Conservation (phyloP, 2,888 invertebrate species). For the Idaea straminata region DNA sequence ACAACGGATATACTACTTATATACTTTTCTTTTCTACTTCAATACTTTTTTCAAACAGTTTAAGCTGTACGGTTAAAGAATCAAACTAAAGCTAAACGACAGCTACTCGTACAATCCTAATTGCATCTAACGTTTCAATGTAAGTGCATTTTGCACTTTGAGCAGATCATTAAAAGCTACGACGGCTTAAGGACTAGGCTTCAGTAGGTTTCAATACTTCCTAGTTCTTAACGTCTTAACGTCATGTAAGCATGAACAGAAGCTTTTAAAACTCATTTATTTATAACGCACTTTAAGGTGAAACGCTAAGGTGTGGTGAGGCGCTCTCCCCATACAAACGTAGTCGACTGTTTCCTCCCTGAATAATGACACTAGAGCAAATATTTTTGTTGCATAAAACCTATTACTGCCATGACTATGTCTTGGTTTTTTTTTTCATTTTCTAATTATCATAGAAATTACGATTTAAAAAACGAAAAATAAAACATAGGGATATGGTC, state of each 20-base stretch:
- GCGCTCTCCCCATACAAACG: too few species aligned
- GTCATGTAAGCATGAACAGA: background rate
- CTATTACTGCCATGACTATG: too few species aligned
- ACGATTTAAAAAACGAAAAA: too few species aligned
- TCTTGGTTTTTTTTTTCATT: too few species aligned
- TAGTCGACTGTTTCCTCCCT: too few species aligned
- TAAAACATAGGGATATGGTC: too few species aligned
- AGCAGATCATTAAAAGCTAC: background rate
- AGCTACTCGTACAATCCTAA: background rate
- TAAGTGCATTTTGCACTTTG: background rate
- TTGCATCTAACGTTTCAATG: background rate
- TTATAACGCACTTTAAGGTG: background rate
- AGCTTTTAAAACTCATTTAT: background rate
- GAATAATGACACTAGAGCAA: too few species aligned
- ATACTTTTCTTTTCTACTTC: too few species aligned
- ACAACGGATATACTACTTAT: too few species aligned
- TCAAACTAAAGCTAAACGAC: background rate
- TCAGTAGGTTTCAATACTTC: background rate
- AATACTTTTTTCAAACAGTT: background rate
- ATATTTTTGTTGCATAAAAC: too few species aligned
- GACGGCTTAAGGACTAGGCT: background rate
- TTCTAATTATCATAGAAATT: too few species aligned
- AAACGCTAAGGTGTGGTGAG: too few species aligned
- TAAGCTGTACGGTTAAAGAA: background rate
- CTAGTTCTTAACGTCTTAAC: background rate